Conservation (phyloP, 1,140 invertebrate genomes). For the Scaptomyza pallida region DNA sequence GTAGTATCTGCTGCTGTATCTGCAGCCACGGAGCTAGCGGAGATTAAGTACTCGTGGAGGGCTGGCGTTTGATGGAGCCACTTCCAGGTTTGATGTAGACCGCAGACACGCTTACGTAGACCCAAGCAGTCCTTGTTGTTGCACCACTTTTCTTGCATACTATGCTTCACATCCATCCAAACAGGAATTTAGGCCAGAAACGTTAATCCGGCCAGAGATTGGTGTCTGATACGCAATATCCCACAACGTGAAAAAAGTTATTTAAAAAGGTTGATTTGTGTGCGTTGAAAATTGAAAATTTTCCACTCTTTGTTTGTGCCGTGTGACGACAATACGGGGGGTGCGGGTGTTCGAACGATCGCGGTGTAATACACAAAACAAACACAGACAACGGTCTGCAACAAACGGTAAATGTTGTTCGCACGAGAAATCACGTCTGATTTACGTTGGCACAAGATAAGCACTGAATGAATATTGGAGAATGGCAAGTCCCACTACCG, state of each 20-base stretch:
- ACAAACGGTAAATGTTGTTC: constrained; percentile 18
- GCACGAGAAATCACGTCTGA: constrained; percentile 50
- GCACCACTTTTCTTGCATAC: constrained; percentile 66
- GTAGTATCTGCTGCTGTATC: constrained; percentile 61
- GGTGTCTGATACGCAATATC: constrained; percentile 30
- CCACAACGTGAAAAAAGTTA: constrained; percentile 20
- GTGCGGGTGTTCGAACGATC: constrained; percentile 4
- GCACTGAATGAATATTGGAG: constrained; percentile 40
- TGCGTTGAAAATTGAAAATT: constrained; percentile 57
- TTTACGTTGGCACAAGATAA: constrained; percentile 45
- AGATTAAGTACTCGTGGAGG: constrained; percentile 93
- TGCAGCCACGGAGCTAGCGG: constrained; percentile 89
- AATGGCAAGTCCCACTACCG: constrained; percentile 25
- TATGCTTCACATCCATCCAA: constrained; percentile 84
- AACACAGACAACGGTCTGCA: constrained; percentile 21
- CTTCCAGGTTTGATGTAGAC: constrained; percentile 95
- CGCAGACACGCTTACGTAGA: constrained; percentile 92
- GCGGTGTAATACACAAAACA: constrained; percentile 60
- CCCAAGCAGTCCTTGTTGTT: constrained; percentile 90
- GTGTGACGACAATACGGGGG: constrained; percentile 21
- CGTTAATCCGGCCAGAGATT: constrained; percentile 40
- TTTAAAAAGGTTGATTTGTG: constrained; percentile 12
- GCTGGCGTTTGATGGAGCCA: constrained; percentile 95
- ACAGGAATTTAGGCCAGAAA: constrained; percentile 49
- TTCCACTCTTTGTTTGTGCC: constrained; percentile 74